Conservation (phyloP, 2,113 vertebrate genomes). For the Antechinus stuartii region DNA sequence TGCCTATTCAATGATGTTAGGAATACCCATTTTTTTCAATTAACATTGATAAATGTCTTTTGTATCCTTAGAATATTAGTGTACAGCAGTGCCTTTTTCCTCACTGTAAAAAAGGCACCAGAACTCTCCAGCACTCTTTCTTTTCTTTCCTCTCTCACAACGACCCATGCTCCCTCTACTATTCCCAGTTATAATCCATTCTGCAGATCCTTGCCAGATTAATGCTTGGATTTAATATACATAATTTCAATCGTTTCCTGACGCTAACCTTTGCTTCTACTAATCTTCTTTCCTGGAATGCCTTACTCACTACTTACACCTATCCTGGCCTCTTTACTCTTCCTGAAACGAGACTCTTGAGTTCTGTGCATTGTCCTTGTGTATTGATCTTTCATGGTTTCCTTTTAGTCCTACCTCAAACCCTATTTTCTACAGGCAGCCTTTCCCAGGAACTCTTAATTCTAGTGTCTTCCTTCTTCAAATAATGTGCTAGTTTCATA, state of each 20-base stretch:
- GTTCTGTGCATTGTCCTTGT: not conserved
- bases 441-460: not conserved
- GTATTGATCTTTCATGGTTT: not conserved
- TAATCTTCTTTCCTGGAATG: not conserved
- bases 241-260: not conserved
- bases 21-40: constrained; percentile 50
- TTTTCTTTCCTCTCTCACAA: not conserved
- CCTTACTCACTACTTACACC: not conserved
- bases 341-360: not conserved
- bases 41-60: constrained; percentile 19
- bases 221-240: not conserved
- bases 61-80: not conserved
- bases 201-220: not conserved
- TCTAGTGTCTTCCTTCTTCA: not conserved
- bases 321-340: not conserved
- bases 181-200: not conserved
- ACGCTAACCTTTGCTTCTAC: not conserved
- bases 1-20: constrained; percentile 44
- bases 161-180: not conserved
- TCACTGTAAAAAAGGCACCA: not conserved
- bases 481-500: not conserved
- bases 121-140: not conserved
- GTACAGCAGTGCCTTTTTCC: not conserved
- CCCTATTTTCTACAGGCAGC: not conserved
- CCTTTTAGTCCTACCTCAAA: not conserved